phyloP scores from a whole-genome alignment of 2,797 vertebrate genomes.

The Spheniscus humboldti region DNA sequence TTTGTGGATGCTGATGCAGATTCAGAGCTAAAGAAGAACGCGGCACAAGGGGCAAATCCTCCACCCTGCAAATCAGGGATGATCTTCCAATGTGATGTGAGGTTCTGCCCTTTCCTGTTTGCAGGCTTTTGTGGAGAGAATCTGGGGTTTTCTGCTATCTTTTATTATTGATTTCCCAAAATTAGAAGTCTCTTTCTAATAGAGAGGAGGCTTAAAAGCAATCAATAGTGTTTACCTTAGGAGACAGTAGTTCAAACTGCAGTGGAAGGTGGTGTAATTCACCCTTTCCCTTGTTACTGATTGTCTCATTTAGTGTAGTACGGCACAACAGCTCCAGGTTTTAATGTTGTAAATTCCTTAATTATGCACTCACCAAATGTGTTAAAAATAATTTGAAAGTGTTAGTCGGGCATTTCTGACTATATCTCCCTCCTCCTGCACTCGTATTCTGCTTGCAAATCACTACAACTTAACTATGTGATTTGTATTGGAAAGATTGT shows the following conservation, averaged over 20 bases:
- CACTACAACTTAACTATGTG: slow-evolving; percentile 41
- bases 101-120: neutral
- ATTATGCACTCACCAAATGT: slow-evolving; percentile 49
- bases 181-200: slow-evolving; percentile 38
- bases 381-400: slow-evolving; percentile 50
- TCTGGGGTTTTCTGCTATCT: neutral
- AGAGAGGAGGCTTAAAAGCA: slow-evolving; percentile 25
- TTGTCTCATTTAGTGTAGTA: slow-evolving; percentile 2
- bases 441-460: slow-evolving; percentile 49
- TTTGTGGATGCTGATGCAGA: neutral
- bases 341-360: slow-evolving; percentile 48
- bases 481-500: slow-evolving; percentile 51
- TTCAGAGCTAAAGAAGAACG: neutral
- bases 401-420: slow-evolving; percentile 43
- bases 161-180: slow-evolving; percentile 42
- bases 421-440: neutral
- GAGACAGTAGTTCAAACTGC: slow-evolving; percentile 25
- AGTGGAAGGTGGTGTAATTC: neutral
- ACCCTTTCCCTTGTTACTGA: slow-evolving; percentile 3
- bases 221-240: slow-evolving; percentile 36
- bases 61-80: neutral
- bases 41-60: neutral
- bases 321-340: slow-evolving; percentile 4
- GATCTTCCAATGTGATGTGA: neutral
- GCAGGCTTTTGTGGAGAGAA: neutral